Percentiles rank a stretch among this genome's conserved stretches.
These are phyloP conservation scores for Laothoe populi DNA, from an alignment of 2,888 invertebrate species.

Conservation along the genomic window DNA sequence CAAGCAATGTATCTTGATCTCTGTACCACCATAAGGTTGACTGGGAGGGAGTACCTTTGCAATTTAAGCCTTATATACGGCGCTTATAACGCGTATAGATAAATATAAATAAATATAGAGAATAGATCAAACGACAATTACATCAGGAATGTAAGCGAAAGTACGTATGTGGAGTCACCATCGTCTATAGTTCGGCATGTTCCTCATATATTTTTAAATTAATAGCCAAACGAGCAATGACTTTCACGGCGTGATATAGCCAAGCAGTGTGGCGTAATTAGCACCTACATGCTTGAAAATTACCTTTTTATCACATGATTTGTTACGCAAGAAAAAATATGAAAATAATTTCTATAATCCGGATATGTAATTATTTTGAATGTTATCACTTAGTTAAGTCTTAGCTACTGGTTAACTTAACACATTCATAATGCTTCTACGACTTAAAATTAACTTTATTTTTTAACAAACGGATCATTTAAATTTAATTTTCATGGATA, in stretches of 20 bases:
- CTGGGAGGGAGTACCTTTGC: too few species aligned
- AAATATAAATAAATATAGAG: not conserved
- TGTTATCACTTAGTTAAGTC: not conserved
- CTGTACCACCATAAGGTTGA: too few species aligned
- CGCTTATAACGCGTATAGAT: too few species aligned
- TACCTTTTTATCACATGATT: constrained; percentile 19
- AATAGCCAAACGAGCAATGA: constrained; percentile 23
- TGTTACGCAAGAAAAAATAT: not conserved
- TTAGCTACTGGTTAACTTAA: not conserved
- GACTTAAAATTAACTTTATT: too few species aligned
- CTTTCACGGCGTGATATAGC: constrained; percentile 26
- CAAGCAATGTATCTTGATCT: too few species aligned
- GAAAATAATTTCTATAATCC: not conserved
- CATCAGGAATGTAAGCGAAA: constrained; percentile 18
- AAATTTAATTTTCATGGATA: too few species aligned
- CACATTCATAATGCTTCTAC: too few species aligned
- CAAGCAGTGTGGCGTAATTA: constrained; percentile 26
- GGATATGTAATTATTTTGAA: not conserved
- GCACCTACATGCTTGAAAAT: constrained; percentile 24
- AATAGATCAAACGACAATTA: not conserved
- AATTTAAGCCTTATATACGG: too few species aligned
- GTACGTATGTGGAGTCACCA: not conserved
- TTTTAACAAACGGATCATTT: too few species aligned
- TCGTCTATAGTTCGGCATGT: constrained; percentile 15
- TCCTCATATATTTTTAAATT: constrained; percentile 23